Base-by-base conservation (phyloP, 2,797 vertebrate genomes). In the Acrossocheilus fasciatus region DNA sequence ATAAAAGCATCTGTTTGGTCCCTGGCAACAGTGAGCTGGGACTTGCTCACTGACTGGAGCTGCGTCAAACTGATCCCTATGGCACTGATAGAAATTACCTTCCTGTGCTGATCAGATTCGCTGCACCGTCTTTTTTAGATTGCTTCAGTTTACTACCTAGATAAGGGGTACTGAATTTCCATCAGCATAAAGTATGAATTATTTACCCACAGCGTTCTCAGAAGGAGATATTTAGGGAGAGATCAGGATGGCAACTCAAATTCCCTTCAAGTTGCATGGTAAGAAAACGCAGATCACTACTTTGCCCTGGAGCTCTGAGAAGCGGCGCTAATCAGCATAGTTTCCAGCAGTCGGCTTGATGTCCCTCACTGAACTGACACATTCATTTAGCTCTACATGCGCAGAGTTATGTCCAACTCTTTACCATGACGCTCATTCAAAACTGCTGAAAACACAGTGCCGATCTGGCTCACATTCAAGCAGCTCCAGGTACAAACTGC, bases 1-100 rank as follows among this genome's bases (percentile, higher is more conserved):
- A 87, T 68, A 76, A 77, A 59, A 82, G 47, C 73, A 70, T 70
- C 62, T 77, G 85, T 87, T 77, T 50, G 64, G 47, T 54, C 9
- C 18, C 66, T 54, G 73, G 72, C 74, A 73, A 52, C 57, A 39
- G 59, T n/a, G 23, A 20, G 59, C 57, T 39, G 54, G 70, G 43
- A 66, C 80, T 68, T 66, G 62, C 50, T 75, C 79, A 59, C 72
- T 47, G 62, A 82, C 30, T 66, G 36, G 47, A 41, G 80, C 20
- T 6, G 36, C 54, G n/a, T 76, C 59, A 76, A 75, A 77, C 80
- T 7, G 47, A 77, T 26, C 74, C 45, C 34, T 39, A 15, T 81
- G 64, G 80, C 64, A 70, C 20, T 26, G 66, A 70, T 39, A 45
- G 26, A 66, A 34, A 66, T 47, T 34, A 81, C 57, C 69, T 86